Evolutionary conservation across 2,113 vertebrate genomes (phyloP), one percentile per base, ranked within the genome.

Genomic region (Conger conger): DNA sequence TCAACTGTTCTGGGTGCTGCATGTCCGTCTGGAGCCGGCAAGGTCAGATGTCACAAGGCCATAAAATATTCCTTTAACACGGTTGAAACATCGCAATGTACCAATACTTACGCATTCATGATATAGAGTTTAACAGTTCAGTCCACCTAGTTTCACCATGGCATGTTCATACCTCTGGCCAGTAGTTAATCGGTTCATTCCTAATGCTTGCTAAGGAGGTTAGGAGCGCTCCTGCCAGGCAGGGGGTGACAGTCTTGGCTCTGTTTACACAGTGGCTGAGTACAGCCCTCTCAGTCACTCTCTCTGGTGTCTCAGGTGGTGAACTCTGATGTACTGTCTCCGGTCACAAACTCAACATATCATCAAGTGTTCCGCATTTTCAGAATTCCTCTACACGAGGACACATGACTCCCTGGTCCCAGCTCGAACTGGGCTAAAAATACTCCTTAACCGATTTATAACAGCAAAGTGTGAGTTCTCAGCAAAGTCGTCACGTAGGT

Each of bases 1-100:
- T 83, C 42, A 76, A 35, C 82, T 83, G 42, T 68, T 77, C 68
- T 83, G 68, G 82, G 82, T 36, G 37, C 76, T 37, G 76, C 76
- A 27, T 84, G 76, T 38, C 83, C 53, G 36, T 42, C 53, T 79
- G 76, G 83, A 84, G 77, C 83, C 16, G 35, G 36, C 9, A 23
- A 36, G 83, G 83, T 84, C 76, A 84, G 16, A 84, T 33, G 83
- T 84, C 83, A 36, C 23, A 57, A 13, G 50, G 30, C 27, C 6
- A 37, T 15, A 60, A 36, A 23, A 20, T 79, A 36, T 23, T 37
- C 40, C 53, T 79, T 38, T 79, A 84, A 79, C 50, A 76, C 76
- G 33, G 50, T 60, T 38, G 33, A 15, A 54, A 80, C 79, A 80
- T 17, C 8, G 17, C 4, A 80, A 9, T 30, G 13, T 17, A 33